These are phyloP conservation scores for Brachypodius melanocephalos DNA, from an alignment of 2,113 vertebrate genomes.

Conservation along the genomic window DNA sequence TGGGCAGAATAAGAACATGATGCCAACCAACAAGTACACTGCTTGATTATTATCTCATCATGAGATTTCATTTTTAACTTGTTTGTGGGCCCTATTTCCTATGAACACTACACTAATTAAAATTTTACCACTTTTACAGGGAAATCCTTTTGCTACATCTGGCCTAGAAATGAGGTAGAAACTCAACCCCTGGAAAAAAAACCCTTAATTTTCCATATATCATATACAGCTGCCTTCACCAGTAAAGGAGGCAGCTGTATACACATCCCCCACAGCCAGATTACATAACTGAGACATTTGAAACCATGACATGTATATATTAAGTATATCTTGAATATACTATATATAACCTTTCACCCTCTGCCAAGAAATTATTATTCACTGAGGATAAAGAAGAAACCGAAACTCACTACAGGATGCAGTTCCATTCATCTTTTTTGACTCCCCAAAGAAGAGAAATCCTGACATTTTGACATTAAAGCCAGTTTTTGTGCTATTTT, in stretches of 20 bases:
- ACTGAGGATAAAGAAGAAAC: neutral
- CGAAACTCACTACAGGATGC: neutral
- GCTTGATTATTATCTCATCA: neutral
- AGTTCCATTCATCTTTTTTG: neutral
- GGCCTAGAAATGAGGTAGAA: neutral
- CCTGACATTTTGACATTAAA: neutral
- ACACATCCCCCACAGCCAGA: neutral
- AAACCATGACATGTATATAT: neutral
- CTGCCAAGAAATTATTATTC: neutral
- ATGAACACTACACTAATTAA: neutral
- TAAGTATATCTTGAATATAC: neutral
- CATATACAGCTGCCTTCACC: neutral
- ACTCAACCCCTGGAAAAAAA: neutral
- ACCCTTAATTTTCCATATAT: neutral
- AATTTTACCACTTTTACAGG: neutral
- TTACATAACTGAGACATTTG: neutral
- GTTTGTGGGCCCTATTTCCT: neutral
- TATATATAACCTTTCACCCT: neutral
- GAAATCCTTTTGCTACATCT: neutral
- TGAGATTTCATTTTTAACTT: neutral
- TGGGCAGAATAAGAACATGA: neutral
- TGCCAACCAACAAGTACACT: neutral
- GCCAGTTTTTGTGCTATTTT: neutral
- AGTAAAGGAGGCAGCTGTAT: neutral
- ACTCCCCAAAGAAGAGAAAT: neutral